Conservation (phyloP, 2,797 vertebrate genomes). For the Caiman crocodilus region DNA sequence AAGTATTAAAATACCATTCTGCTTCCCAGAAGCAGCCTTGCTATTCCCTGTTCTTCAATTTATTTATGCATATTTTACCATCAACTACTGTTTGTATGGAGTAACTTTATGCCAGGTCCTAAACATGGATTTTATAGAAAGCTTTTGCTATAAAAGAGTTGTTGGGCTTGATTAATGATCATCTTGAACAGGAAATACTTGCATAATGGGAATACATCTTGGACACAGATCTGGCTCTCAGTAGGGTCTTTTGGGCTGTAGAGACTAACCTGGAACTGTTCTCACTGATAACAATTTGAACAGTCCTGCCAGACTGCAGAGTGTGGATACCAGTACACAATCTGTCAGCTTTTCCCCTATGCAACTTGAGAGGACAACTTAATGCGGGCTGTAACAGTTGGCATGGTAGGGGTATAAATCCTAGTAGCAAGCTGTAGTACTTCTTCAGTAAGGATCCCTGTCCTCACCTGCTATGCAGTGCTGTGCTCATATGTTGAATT, state of each 20-base stretch:
- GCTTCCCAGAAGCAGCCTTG: conserved; percentile 19
- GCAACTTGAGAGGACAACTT: neutral
- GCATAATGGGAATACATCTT: conserved; percentile 50
- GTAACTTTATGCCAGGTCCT: conserved; percentile 33
- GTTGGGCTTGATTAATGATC: conserved; percentile 55
- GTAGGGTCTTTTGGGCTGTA: conserved; percentile 49
- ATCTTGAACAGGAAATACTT: conserved; percentile 58
- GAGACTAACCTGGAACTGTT: conserved; percentile 18
- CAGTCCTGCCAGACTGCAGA: neutral
- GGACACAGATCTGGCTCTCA: conserved; percentile 56
- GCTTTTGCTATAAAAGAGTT: conserved; percentile 42
- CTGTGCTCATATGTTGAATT: too few species aligned
- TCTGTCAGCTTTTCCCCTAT: conserved; percentile 28
- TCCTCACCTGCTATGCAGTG: rapidly evolving
- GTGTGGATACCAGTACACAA: neutral
- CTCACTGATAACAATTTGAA: conserved; percentile 31
- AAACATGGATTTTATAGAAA: conserved; percentile 66
- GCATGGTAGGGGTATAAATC: neutral
- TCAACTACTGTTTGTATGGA: conserved; percentile 21
- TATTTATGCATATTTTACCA: neutral
- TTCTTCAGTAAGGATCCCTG: neutral
- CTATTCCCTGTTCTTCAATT: neutral
- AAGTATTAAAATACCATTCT: conserved; percentile 2
- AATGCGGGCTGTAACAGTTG: neutral
- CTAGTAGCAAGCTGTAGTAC: rapidly evolving